Base-by-base conservation (phyloP, 1,140 invertebrate species). In the Solenopsis fugax region DNA sequence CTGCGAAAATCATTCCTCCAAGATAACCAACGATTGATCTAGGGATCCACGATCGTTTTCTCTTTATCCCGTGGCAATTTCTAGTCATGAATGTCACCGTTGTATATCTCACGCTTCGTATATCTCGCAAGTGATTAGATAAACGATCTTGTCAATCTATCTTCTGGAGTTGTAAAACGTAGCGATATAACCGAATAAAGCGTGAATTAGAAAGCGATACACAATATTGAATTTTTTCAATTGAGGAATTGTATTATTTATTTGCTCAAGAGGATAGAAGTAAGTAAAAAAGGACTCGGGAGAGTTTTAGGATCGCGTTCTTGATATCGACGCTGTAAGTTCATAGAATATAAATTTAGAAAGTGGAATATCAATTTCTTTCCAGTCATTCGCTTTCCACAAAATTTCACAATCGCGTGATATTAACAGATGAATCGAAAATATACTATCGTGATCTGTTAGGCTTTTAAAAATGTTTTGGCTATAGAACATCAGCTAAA, bases 41-140 rank as follows among this genome's bases (percentile, higher is more conserved):
- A 4, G 2, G n/a, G n/a, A 7, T 52, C 50, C 18, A 16, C 5
- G 18, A 6, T 16, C 18, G 16, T 4, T 50, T 41, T 16, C 13
- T 18, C 21, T 16, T 34, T 64, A 62, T 50, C 24, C 48, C 24
- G 18, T 16, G 16, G 24, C 24, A 64, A 29, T 41, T 65, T 41
- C 62, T 65, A 29, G 62, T 37, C 29, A 34, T 9, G 5, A 29
- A 29, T 29, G 29, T 56, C 12, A 24, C 24, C 24, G 37, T 65
- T 73, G 71, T 73, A n/a, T 54, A n/a, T 4, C n/a, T 50, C 10
- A 9, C 21, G 18, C 16, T 18, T 60, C 45, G 5, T 67, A 45
- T 62, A 52, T 24, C n/a, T 80, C 24, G 54, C 18, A 9, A 21
- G 13, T 6, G 78, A 81, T 81, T 81, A 81, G 64, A 81, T 81